A percentile compares a stretch with the other conserved stretches of the same genome.
Evolutionary conservation across 2,113 vertebrate genomes (phyloP).

Genomic region (Athene noctua): DNA sequence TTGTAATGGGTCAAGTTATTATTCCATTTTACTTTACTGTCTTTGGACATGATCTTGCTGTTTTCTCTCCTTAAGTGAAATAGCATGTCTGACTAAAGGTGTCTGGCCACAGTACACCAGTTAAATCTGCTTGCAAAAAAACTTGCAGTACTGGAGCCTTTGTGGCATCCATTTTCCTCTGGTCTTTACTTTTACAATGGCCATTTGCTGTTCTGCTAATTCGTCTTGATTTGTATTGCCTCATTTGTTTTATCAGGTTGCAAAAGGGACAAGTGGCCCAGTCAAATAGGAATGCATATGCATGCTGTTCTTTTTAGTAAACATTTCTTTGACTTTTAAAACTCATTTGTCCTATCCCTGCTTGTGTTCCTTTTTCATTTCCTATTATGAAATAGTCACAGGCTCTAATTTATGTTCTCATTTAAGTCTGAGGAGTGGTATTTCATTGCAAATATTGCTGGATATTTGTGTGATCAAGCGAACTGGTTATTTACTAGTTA

Average conservation of each 20-base stretch:
- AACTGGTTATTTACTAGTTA: background rate
- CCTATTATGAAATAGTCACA: background rate
- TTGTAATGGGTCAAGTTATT: background rate
- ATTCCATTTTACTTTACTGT: background rate
- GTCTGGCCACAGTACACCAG: background rate
- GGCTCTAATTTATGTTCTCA: background rate
- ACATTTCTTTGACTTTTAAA: background rate
- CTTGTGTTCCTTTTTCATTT: background rate
- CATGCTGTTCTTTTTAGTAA: background rate
- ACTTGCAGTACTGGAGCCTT: background rate
- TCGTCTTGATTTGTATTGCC: constrained; percentile 14
- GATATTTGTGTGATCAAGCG: background rate
- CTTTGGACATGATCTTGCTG: background rate
- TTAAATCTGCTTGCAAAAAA: constrained; percentile 1
- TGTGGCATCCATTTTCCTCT: background rate
- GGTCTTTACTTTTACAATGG: constrained; percentile 41
- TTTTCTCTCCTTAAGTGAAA: background rate
- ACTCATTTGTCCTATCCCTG: background rate
- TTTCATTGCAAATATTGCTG: background rate
- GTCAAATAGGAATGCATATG: background rate
- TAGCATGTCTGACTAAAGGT: background rate
- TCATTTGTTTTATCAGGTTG: constrained; percentile 35
- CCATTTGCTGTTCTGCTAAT: constrained; percentile 42
- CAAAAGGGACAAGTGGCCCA: background rate
- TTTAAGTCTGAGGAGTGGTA: background rate